Evolutionary conservation across 2,888 invertebrate genomes (phyloP).

Genomic region (Rhamnusium bicolor): DNA sequence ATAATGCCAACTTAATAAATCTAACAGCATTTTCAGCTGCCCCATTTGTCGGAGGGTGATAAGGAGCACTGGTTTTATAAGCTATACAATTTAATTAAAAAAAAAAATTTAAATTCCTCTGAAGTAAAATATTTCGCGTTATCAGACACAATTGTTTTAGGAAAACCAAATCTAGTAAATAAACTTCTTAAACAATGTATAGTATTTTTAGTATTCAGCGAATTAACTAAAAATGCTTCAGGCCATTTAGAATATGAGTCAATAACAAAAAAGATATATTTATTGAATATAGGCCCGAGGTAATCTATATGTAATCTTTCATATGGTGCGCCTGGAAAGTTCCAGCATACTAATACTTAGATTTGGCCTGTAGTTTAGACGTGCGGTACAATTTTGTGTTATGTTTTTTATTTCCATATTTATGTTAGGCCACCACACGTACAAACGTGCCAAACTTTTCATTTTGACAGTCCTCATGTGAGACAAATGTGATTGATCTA

Average conservation of each 20-base stretch:
- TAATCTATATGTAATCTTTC: background rate
- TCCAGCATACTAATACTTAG: too few species aligned
- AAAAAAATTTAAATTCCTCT: background rate
- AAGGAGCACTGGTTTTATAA: background rate
- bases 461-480: background rate
- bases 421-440: constrained; percentile 9
- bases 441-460: constrained; percentile 5
- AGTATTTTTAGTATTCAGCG: background rate
- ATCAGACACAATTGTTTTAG: background rate
- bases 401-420: background rate
- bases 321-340: background rate
- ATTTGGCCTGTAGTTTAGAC: too few species aligned
- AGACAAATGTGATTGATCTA: background rate
- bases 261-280: background rate
- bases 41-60: background rate
- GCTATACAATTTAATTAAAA: background rate
- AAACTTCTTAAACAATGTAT: background rate
- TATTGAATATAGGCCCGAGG: background rate
- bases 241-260: background rate
- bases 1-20: background rate
- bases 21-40: too few species aligned
- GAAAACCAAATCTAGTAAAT: background rate
- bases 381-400: background rate
- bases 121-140: background rate
- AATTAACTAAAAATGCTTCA: background rate